A percentile compares a stretch with the other conserved stretches of the same genome.
Evolutionary conservation across 53 echinoderm and acorn worm species (phyloP).

Genomic region (Paracentrotus lividus): DNA sequence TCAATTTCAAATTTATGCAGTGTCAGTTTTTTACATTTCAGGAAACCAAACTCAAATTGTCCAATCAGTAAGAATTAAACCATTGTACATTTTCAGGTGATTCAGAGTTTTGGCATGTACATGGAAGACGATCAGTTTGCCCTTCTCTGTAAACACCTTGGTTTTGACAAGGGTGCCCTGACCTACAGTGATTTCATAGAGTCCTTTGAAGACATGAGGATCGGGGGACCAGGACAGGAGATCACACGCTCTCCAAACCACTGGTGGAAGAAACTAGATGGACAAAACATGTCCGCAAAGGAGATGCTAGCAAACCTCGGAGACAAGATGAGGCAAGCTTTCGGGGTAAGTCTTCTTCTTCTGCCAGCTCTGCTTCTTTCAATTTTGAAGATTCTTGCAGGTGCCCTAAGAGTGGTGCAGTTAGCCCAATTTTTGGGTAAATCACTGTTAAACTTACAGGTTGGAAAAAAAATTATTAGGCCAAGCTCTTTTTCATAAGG

Average conservation of each 20-base stretch:
- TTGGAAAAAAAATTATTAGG: too few species aligned
- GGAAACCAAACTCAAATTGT: too few species aligned
- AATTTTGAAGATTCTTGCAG: too few species aligned
- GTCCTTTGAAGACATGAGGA: constrained; percentile 90
- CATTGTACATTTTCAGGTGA: constrained; percentile 72
- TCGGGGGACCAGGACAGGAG: constrained; percentile 89
- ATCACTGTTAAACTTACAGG: too few species aligned
- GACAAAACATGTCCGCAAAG: constrained; percentile 84
- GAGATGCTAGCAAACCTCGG: constrained; percentile 77
- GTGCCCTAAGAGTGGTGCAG: too few species aligned
- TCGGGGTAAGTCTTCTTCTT: constrained; percentile 78
- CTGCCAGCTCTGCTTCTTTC: too few species aligned
- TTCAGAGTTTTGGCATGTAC: constrained; percentile 99
- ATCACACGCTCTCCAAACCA: constrained; percentile 88
- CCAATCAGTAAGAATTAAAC: not conserved
- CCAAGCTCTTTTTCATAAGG: too few species aligned
- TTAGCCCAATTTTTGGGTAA: too few species aligned
- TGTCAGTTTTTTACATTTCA: too few species aligned
- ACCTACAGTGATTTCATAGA: constrained; percentile 94
- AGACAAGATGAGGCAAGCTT: constrained; percentile 93
- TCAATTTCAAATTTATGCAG: too few species aligned
- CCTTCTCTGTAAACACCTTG: constrained; percentile 80
- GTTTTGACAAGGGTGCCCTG: constrained; percentile 80
- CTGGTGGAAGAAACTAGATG: constrained; percentile 82
- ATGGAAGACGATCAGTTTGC: constrained; percentile 94